Percentiles rank a stretch among this genome's conserved stretches.
Evolutionary conservation across 2,113 vertebrate species (phyloP).

Genomic region (Aldabrachelys gigantea): DNA sequence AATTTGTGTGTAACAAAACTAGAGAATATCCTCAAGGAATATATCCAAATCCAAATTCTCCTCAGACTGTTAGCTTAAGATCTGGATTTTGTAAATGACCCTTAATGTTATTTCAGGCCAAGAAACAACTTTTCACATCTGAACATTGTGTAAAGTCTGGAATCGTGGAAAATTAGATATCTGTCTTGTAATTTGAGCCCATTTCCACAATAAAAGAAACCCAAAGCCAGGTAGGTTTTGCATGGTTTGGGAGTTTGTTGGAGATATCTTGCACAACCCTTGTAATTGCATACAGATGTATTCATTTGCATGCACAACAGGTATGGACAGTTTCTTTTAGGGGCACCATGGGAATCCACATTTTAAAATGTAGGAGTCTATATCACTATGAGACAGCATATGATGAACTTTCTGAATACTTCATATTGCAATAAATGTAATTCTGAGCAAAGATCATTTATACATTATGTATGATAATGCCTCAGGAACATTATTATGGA

Average conservation of each 20-base stretch:
- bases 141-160: neutral
- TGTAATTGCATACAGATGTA: neutral
- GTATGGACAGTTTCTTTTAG: neutral
- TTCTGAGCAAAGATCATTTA: conserved; percentile 43
- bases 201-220: neutral
- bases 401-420: conserved; percentile 52
- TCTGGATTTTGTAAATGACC: neutral
- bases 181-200: neutral
- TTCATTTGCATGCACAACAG: neutral
- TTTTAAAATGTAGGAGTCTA: conserved; percentile 26
- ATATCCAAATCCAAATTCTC: neutral
- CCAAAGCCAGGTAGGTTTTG: neutral
- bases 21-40: neutral
- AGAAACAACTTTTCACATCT: neutral
- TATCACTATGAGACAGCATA: conserved; percentile 1
- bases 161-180: neutral
- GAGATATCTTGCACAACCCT: neutral
- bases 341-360: neutral
- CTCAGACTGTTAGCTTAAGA: neutral
- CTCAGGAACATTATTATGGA: conserved; percentile 43
- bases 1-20: neutral
- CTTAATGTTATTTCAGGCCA: neutral
- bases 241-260: neutral
- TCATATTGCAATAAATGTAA: conserved; percentile 49
- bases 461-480: conserved; percentile 57